Evolutionary conservation across 2,113 vertebrate species (phyloP).

Genomic region (Coptodon rendalli): DNA sequence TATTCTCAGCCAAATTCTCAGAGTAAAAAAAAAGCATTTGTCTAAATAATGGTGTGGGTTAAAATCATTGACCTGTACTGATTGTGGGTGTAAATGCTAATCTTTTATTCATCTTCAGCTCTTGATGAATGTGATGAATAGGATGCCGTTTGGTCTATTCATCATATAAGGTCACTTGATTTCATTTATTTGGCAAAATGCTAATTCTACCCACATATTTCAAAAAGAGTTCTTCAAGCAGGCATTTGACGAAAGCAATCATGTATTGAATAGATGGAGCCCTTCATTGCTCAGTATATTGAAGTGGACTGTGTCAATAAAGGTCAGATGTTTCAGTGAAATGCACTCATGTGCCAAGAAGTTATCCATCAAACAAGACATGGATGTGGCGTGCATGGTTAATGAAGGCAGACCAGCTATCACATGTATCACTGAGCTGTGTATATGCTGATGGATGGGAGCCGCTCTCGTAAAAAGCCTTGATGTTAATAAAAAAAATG

Average conservation of each 20-base stretch:
- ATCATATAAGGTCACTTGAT: conserved; percentile 1
- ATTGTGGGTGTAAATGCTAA: neutral
- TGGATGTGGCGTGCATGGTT: conserved; percentile 34
- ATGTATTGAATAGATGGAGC: conserved; percentile 46
- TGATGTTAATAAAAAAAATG: neutral
- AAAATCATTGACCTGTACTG: conserved; percentile 24
- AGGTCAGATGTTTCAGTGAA: conserved; percentile 57
- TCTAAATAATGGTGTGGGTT: neutral
- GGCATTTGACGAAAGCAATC: conserved; percentile 30
- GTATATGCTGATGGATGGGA: conserved; percentile 12
- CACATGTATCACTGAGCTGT: neutral
- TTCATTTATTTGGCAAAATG: conserved; percentile 11
- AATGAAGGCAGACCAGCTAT: conserved; percentile 19
- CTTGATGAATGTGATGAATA: neutral
- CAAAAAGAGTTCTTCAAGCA: neutral
- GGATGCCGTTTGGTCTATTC: neutral
- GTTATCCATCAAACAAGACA: conserved; percentile 50
- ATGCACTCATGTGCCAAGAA: conserved; percentile 41
- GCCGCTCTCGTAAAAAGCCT: neutral
- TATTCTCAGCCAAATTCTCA: neutral
- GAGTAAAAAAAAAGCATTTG: neutral
- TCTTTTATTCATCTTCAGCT: conserved; percentile 24
- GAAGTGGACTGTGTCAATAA: conserved; percentile 44
- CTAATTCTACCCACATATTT: conserved; percentile 10
- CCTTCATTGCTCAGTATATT: conserved; percentile 45